Base-by-base conservation (phyloP, 2,113 vertebrate species). In the Mustela nigripes region DNA sequence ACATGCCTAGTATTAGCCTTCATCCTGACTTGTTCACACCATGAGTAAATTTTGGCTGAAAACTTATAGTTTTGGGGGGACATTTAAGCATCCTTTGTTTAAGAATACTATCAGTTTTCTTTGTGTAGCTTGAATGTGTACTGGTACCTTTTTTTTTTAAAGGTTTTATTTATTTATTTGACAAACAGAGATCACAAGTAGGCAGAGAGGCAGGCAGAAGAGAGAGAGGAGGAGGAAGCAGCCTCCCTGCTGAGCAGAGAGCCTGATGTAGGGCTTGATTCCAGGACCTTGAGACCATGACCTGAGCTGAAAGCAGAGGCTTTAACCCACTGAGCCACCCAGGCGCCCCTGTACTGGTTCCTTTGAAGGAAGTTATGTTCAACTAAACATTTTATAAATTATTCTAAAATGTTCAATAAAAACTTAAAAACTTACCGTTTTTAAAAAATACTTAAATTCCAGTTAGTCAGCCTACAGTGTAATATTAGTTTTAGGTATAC, bases 31-130 rank as follows among this genome's bases (percentile, higher is more conserved):
- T 89, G 6, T 36, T 81, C 28, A 92, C 6, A 81, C 33, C 21
- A 28, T 69, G 76, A 94, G 31, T 78, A 92, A 80, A 5, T 82
- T 96, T 82, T 69, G 48, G 91, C 81, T 89, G 28, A 74, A 89
- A 76, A 58, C 31, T 50, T 83, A 12, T 33, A 22, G 76, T 69
- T 74, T 85, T 56, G 53, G 16, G 58, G 33, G 53, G 11, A n/a
- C 65, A 71, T 93, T 94, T 93, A 60, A 91, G 18, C 24, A 56
- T 65, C 22, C 53, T 9, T 85, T 93, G 36, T 95, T 7, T 89
- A 76, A 73, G 53, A 96, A 63, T 91, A 45, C 10, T 84, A 8
- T 93, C n/a, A 88, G 5, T 95, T 56, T 97, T 95, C 53, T 87
- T 91, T 84, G 31, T 1, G 36, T 89, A 24, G 80, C 50, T 80